Evolutionary conservation across 2,113 vertebrate species (phyloP).

Genomic region (Nanger granti): DNA sequence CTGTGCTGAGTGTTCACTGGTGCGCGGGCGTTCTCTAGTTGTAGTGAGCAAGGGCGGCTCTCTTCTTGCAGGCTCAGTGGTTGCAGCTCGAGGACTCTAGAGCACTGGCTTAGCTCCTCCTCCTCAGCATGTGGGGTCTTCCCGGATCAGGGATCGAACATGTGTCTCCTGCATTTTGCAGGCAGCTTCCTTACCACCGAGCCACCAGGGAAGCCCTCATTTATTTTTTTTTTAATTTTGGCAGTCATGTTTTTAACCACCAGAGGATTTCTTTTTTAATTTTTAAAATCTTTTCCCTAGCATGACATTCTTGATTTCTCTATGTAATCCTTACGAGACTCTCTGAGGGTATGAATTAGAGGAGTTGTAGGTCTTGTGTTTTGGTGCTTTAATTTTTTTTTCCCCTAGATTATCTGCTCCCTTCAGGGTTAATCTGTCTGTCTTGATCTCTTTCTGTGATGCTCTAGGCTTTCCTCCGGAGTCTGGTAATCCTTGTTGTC

Average conservation of each 20-base stretch:
- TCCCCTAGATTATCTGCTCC: background rate
- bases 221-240: background rate
- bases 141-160: background rate
- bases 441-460: background rate
- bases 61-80: background rate
- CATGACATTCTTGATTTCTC: background rate
- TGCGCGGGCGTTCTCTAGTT: background rate
- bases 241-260: background rate
- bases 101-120: background rate
- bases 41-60: background rate
- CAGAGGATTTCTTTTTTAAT: background rate
- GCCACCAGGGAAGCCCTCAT: background rate
- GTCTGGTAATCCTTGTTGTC: background rate
- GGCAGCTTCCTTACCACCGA: background rate
- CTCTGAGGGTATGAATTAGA: background rate
- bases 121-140: background rate
- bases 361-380: background rate
- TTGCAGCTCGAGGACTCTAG: background rate
- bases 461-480: background rate
- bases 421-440: background rate
- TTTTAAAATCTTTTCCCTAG: background rate
- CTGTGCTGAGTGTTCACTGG: background rate
- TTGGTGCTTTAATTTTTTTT: background rate
- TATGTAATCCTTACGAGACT: background rate
- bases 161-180: background rate